These are phyloP conservation scores for Crotalus helleri DNA, from an alignment of 2,113 vertebrate genomes.

Conservation along the genomic window DNA sequence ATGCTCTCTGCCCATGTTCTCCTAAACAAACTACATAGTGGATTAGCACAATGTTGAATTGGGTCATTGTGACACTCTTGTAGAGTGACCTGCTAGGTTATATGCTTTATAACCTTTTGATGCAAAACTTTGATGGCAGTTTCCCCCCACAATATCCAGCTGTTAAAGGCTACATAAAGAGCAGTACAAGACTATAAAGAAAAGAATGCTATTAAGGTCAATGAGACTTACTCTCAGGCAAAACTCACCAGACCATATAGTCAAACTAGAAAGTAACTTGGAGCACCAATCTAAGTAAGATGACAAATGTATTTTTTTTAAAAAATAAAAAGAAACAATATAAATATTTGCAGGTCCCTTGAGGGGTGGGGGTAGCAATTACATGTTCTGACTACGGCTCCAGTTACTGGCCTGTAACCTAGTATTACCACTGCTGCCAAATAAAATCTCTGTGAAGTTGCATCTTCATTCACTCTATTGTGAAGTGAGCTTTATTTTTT, in stretches of 20 bases:
- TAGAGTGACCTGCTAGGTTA: not conserved
- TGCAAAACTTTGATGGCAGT: not conserved
- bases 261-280: not conserved
- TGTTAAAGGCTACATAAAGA: not conserved
- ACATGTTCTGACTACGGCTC: not conserved
- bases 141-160: not conserved
- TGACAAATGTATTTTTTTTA: not conserved
- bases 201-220: not conserved
- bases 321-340: not conserved
- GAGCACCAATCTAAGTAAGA: not conserved
- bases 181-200: not conserved
- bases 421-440: not conserved
- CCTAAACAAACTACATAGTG: not conserved
- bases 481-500: not conserved
- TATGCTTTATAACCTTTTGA: constrained; percentile 11
- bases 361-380: not conserved
- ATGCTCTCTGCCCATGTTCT: not conserved
- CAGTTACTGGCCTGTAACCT: not conserved
- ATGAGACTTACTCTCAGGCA: not conserved
- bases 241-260: not conserved
- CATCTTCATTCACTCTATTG: not conserved
- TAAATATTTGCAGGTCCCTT: not conserved
- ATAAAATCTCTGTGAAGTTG: not conserved
- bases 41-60: not conserved
- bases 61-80: not conserved